phyloP scores from a whole-genome alignment of 1,140 invertebrate genomes.

The Listronotus oregonensis region DNA sequence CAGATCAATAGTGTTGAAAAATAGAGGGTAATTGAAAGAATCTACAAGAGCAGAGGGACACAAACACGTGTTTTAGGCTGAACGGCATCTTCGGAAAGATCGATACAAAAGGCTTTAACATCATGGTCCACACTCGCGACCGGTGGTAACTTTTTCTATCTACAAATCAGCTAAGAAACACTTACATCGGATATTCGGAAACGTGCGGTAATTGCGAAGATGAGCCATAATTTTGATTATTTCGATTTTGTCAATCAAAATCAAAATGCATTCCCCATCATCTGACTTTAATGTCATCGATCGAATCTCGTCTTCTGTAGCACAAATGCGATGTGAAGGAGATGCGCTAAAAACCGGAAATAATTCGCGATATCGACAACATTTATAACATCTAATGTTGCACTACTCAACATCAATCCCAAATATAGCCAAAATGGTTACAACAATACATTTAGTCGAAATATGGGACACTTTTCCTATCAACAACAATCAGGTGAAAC shows the following conservation, averaged over 20 bases:
- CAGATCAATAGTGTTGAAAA: conserved; percentile 55
- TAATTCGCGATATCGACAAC: conserved; percentile 34
- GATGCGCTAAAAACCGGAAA: conserved; percentile 32
- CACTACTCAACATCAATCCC: conserved; percentile 42
- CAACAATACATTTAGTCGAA: conserved; percentile 38
- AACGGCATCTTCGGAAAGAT: conserved; percentile 44
- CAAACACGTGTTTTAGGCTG: conserved; percentile 49
- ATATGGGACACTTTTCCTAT: conserved; percentile 33
- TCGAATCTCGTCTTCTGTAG: conserved; percentile 22
- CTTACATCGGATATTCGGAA: conserved; percentile 52
- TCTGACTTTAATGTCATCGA: conserved; percentile 30
- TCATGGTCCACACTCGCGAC: conserved; percentile 47
- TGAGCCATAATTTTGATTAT: conserved; percentile 31
- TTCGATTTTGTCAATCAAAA: conserved; percentile 21
- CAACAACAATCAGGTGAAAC: conserved; percentile 45
- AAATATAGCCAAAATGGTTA: conserved; percentile 39
- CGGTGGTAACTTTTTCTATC: conserved; percentile 35
- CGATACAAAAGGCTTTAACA: conserved; percentile 42
- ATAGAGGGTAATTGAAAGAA: conserved; percentile 53
- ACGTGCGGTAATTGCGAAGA: conserved; percentile 38
- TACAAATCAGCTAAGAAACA: conserved; percentile 43
- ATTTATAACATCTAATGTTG: conserved; percentile 41
- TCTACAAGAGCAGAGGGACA: conserved; percentile 53
- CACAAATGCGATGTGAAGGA: conserved; percentile 6
- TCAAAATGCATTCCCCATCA: conserved; percentile 29